These are phyloP conservation scores for Rhaphigaster nebulosa DNA, from an alignment of 2,888 invertebrate genomes.

Conservation along the genomic window DNA sequence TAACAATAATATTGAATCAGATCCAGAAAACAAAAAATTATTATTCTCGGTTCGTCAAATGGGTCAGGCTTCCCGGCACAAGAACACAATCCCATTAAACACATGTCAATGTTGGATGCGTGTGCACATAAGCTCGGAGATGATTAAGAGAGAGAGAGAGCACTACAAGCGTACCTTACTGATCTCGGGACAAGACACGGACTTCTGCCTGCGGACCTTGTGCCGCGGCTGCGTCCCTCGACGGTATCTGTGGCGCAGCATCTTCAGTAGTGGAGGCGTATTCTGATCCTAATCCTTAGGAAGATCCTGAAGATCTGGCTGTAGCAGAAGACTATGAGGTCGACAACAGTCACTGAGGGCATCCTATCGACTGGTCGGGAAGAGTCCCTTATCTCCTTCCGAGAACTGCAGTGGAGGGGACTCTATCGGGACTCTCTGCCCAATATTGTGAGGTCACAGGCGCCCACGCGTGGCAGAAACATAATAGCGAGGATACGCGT, in stretches of 20 bases:
- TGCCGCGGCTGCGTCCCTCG: neutral
- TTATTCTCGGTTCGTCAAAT: too few species aligned
- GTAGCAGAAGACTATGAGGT: neutral
- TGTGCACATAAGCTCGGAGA: too few species aligned
- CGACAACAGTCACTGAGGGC: neutral
- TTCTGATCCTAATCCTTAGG: slow-evolving; percentile 5
- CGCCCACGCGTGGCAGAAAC: neutral
- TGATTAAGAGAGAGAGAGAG: too few species aligned
- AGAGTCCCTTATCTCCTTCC: neutral
- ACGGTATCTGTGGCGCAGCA: slow-evolving; percentile 47
- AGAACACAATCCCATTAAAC: too few species aligned
- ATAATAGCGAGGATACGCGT: neutral
- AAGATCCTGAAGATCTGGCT: neutral
- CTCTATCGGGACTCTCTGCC: neutral
- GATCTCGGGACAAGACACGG: slow-evolving; percentile 50
- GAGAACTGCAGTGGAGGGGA: neutral
- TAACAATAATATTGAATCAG: too few species aligned
- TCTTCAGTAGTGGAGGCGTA: neutral
- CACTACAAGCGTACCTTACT: neutral
- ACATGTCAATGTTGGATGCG: too few species aligned
- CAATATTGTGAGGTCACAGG: neutral
- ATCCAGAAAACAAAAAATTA: too few species aligned
- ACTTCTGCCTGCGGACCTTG: slow-evolving; percentile 20
- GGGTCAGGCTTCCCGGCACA: too few species aligned
- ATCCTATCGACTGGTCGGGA: neutral